Base-by-base conservation (phyloP, 2,888 invertebrate species). In the Drosophila neonasuta region DNA sequence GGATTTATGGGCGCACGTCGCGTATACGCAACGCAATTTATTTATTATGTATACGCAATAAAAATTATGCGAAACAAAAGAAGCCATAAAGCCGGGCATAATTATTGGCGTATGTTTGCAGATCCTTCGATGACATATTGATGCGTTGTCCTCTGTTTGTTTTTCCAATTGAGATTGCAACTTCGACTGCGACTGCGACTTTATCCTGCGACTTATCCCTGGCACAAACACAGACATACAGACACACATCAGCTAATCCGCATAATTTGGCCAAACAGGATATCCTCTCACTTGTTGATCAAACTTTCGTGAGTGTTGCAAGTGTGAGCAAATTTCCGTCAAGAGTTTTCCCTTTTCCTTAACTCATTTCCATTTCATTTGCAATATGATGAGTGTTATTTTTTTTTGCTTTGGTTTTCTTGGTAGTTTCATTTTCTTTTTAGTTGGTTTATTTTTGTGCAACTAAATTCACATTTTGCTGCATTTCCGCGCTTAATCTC, bases 401-500 rank as follows among this genome's bases (percentile, higher is more conserved):
- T 44, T n/a, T 17, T 60, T 15, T 51, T 32, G 49, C 48, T 48
- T n/a, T 20, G 15, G 20, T 34, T 15, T 17, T 41, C 39, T 46
- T 36, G 36, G 4, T 15, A 46, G 20, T 44, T 45, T 32, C 15
- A 29, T 44, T 51, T 45, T 20, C n/a, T 24, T 51, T 46, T 68
- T 34, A 68, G 67, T 50, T 66, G 44, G 29, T 41, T 51, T 67
- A 44, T 67, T 67, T 55, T 36, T 36, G 45, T 49, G 65, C 61
- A 79, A 70, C 80, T 70, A 77, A 73, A 81, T 50, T 58, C 54
- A 42, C 68, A 58, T 62, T 83, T 76, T 58, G 60, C 58, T 52
- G 66, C 77, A 62, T 71, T 80, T 84, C 80, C 71, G 68, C 75
- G 84, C 75, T 69, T 83, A 83, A 80, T 83, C 86, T 80, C 72